Evolutionary conservation across 2,888 invertebrate species (phyloP).

Genomic region (Meteorus colon): DNA sequence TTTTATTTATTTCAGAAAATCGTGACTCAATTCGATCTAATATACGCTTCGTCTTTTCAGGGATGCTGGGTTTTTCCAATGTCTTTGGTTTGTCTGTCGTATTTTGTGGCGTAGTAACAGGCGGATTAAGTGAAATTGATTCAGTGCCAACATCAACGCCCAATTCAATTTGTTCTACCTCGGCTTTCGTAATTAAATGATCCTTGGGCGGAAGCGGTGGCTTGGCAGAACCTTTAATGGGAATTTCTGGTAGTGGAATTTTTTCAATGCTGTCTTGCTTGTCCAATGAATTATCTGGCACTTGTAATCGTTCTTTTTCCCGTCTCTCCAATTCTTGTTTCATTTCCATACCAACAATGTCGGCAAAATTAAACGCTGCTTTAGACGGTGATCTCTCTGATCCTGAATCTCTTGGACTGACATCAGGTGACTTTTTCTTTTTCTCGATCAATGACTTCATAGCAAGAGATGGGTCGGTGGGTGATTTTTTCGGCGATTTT

Average conservation of each 20-base stretch:
- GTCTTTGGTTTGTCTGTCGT: conserved; percentile 56
- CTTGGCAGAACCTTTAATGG: conserved; percentile 49
- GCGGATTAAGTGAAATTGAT: conserved; percentile 36
- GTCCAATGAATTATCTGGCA: conserved; percentile 66
- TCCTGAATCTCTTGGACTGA: conserved; percentile 51
- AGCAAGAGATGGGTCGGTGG: conserved; percentile 64
- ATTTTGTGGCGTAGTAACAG: conserved; percentile 9
- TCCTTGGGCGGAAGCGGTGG: conserved; percentile 51
- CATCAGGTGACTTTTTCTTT: conserved; percentile 61
- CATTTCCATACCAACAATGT: conserved; percentile 66
- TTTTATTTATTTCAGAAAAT: conserved; percentile 65
- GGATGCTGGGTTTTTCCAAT: conserved; percentile 68
- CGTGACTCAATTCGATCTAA: conserved; percentile 69
- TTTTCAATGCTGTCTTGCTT: conserved; percentile 71
- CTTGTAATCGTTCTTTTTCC: conserved; percentile 60
- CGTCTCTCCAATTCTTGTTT: conserved; percentile 65
- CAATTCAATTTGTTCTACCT: conserved; percentile 13
- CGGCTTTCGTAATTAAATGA: conserved; percentile 39
- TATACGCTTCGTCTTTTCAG: conserved; percentile 71
- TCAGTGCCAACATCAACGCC: conserved; percentile 34
- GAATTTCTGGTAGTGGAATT: conserved; percentile 69
- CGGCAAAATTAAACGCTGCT: conserved; percentile 61
- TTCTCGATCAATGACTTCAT: conserved; percentile 65
- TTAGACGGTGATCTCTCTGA: conserved; percentile 56
- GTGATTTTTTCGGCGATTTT: conserved; percentile 60